Conservation (phyloP, 2,113 vertebrate species). For the Poicephalus gulielmi region DNA sequence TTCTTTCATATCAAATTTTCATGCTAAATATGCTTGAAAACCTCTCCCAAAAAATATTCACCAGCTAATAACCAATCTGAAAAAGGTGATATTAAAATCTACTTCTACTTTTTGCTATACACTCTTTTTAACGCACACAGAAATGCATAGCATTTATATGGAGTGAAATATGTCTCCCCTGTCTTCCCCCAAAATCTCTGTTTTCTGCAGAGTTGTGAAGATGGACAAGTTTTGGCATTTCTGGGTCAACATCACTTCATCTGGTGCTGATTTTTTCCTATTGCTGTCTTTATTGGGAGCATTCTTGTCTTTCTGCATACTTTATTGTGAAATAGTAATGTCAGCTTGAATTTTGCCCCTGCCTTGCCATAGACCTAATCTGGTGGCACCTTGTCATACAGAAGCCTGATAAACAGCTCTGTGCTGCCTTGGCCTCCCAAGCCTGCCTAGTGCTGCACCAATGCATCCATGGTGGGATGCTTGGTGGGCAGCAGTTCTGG, state of each 20-base stretch:
- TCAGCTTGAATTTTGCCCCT: not conserved
- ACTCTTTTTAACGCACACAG: not conserved
- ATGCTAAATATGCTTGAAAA: not conserved
- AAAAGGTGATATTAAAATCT: not conserved
- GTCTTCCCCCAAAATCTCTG: not conserved
- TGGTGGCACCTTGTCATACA: not conserved
- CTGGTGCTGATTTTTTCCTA: not conserved
- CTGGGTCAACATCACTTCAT: not conserved
- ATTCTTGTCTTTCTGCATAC: not conserved
- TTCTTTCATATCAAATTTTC: not conserved
- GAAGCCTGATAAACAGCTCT: not conserved
- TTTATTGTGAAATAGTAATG: not conserved
- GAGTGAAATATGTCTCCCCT: not conserved
- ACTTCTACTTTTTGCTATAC: not conserved
- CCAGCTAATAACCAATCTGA: not conserved
- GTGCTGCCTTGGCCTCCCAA: not conserved
- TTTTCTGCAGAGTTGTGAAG: not conserved
- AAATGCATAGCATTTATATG: rapidly evolving
- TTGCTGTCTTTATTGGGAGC: not conserved
- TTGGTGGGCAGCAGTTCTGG: not conserved
- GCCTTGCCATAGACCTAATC: not conserved
- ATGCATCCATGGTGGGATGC: not conserved
- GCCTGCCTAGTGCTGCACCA: not conserved
- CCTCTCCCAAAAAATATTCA: not conserved
- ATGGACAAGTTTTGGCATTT: not conserved